Percentiles rank a stretch among this genome's conserved stretches.
These are phyloP conservation scores for Tetanocera ferruginea DNA, from an alignment of 2,888 invertebrate species.

Conservation along the genomic window DNA sequence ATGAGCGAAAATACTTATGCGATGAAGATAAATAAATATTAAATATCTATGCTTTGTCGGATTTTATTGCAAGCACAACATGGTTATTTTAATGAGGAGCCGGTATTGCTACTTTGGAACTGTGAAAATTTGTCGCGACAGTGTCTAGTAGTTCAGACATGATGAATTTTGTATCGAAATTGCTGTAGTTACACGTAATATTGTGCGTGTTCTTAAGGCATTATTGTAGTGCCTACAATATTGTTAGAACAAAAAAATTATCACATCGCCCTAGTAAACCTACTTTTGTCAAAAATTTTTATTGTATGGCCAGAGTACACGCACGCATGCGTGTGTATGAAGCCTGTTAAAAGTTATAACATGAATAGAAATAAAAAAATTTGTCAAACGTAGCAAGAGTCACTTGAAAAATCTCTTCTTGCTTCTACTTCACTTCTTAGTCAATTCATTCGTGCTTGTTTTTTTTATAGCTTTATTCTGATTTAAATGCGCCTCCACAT, in stretches of 20 bases:
- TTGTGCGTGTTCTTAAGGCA: background rate
- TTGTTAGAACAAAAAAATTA: too few species aligned
- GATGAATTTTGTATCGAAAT: background rate
- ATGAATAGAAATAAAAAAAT: too few species aligned
- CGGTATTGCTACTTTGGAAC: background rate
- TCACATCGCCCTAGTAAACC: too few species aligned
- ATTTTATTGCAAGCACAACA: background rate
- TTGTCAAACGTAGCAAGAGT: background rate
- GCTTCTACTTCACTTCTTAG: background rate
- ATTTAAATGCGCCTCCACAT: background rate
- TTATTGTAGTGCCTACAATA: too few species aligned
- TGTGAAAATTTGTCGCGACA: too few species aligned
- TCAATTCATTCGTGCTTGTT: background rate
- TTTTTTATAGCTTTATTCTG: conserved; percentile 3
- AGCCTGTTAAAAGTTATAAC: too few species aligned
- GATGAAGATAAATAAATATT: too few species aligned
- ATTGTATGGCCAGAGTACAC: background rate
- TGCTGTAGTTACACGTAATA: background rate
- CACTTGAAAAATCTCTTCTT: background rate
- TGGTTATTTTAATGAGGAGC: background rate
- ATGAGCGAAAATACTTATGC: background rate
- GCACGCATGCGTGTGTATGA: background rate
- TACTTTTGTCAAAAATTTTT: background rate
- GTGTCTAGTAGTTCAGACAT: background rate
- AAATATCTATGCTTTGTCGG: too few species aligned